phyloP scores from a whole-genome alignment of 1,140 invertebrate species.

The Gonioctena quinquepunctata region DNA sequence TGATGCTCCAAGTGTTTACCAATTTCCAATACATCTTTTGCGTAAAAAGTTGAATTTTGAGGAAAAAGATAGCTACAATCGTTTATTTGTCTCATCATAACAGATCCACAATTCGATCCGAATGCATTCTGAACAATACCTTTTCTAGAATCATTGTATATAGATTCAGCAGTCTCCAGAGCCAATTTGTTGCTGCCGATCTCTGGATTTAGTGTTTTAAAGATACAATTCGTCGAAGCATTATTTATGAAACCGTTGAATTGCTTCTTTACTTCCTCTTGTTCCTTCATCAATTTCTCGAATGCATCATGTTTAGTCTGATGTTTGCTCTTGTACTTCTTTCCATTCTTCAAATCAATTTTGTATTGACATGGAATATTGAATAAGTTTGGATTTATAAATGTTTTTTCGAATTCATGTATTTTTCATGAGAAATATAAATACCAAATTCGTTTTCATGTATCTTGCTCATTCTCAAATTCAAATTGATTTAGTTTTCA shows the following conservation, averaged over 20 bases:
- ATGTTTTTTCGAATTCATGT: slow-evolving; percentile 29
- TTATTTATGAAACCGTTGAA: slow-evolving; percentile 9
- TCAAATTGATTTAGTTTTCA: no score
- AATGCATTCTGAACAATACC: slow-evolving; percentile 22
- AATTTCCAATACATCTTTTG: slow-evolving; percentile 41
- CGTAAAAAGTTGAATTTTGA: slow-evolving; percentile 46
- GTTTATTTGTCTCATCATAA: slow-evolving; percentile 34
- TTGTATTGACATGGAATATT: slow-evolving; percentile 32
- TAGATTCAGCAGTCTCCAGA: slow-evolving; percentile 29
- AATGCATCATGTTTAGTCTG: background rate
- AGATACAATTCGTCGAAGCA: slow-evolving; percentile 1
- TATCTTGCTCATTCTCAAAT: slow-evolving; percentile 43
- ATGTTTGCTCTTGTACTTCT: background rate
- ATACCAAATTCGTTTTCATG: slow-evolving; percentile 27
- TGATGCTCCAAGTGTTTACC: slow-evolving; percentile 30
- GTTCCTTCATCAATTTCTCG: slow-evolving; percentile 14
- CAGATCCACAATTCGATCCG: slow-evolving; percentile 36
- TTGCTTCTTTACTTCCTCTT: slow-evolving; percentile 9
- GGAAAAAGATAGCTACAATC: slow-evolving; percentile 45
- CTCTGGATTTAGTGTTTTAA: background rate
- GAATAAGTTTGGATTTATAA: slow-evolving; percentile 30
- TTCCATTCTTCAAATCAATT: slow-evolving; percentile 3
- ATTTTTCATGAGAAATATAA: slow-evolving; percentile 39
- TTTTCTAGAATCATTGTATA: slow-evolving; percentile 39
- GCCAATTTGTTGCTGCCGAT: slow-evolving; percentile 33